phyloP scores from a whole-genome alignment of 2,113 vertebrate species.

The Mesitornis unicolor region DNA sequence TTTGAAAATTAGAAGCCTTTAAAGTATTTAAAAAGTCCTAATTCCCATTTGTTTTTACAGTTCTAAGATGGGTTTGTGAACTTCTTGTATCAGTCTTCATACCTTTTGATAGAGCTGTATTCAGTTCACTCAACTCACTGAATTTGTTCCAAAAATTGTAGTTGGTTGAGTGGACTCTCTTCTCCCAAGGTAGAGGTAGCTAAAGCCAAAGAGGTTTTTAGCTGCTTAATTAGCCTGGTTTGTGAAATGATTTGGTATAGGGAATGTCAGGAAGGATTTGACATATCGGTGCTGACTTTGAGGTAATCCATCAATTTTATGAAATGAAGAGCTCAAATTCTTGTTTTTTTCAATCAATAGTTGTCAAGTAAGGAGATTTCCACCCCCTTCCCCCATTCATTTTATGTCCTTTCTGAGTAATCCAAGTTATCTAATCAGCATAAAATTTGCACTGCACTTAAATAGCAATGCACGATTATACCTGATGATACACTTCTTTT shows the following conservation, averaged over 20 bases:
- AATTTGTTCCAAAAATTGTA: not conserved
- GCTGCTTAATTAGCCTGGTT: constrained; percentile 41
- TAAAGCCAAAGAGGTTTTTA: constrained; percentile 49
- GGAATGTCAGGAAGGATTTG: constrained; percentile 49
- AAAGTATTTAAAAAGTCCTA: not conserved
- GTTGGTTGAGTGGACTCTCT: constrained; percentile 6
- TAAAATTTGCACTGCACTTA: constrained; percentile 14
- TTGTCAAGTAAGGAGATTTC: constrained; percentile 18
- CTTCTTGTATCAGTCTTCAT: not conserved
- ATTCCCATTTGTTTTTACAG: not conserved
- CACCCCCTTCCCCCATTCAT: not conserved
- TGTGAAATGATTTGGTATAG: constrained; percentile 60
- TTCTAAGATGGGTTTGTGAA: not conserved
- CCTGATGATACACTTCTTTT: constrained; percentile 54
- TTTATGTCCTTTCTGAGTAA: constrained; percentile 26
- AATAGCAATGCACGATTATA: constrained; percentile 49
- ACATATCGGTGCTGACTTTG: constrained; percentile 49
- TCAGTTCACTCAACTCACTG: not conserved
- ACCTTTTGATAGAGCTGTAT: not conserved
- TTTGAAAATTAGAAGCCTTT: not conserved
- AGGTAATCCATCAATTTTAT: constrained; percentile 56
- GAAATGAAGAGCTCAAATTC: constrained; percentile 25
- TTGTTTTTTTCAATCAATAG: not conserved
- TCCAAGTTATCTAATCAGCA: constrained; percentile 43
- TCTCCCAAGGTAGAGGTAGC: constrained; percentile 16